Conservation (phyloP, 1,140 invertebrate genomes). For the Lordiphosa collinella region DNA sequence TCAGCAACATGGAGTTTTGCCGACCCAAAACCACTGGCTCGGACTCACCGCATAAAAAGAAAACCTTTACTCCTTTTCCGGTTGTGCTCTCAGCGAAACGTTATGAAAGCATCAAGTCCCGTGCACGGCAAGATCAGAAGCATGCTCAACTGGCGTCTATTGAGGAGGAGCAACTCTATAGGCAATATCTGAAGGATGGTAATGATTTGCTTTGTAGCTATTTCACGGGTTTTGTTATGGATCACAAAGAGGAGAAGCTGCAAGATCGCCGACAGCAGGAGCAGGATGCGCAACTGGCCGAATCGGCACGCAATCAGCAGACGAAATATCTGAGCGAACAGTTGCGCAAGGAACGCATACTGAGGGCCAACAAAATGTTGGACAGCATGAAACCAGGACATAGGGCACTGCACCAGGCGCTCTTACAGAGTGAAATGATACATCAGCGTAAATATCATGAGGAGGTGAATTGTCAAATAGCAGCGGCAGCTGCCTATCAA, state of each 20-base stretch:
- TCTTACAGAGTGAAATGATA: conserved; percentile 37
- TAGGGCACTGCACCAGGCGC: conserved; percentile 24
- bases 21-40: not conserved
- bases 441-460: conserved; percentile 34
- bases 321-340: conserved; percentile 16
- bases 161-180: conserved; percentile 52
- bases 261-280: not conserved
- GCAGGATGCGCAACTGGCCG: not conserved
- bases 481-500: conserved; percentile 20
- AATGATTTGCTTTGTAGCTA: conserved; percentile 37
- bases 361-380: conserved; percentile 36
- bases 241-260: not conserved
- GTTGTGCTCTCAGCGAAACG: conserved; percentile 49
- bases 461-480: conserved; percentile 38
- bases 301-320: not conserved
- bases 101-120: conserved; percentile 29
- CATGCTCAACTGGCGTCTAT: conserved; percentile 20
- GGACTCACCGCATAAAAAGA: not conserved
- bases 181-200: conserved; percentile 57
- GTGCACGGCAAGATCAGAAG: conserved; percentile 20
- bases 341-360: conserved; percentile 48
- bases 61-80: conserved; percentile 11
- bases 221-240: conserved; percentile 31
- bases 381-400: conserved; percentile 47
- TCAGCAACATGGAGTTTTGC: conserved; percentile 5